Conservation (phyloP, 2,113 vertebrate species). For the Elephantulus edwardii region DNA sequence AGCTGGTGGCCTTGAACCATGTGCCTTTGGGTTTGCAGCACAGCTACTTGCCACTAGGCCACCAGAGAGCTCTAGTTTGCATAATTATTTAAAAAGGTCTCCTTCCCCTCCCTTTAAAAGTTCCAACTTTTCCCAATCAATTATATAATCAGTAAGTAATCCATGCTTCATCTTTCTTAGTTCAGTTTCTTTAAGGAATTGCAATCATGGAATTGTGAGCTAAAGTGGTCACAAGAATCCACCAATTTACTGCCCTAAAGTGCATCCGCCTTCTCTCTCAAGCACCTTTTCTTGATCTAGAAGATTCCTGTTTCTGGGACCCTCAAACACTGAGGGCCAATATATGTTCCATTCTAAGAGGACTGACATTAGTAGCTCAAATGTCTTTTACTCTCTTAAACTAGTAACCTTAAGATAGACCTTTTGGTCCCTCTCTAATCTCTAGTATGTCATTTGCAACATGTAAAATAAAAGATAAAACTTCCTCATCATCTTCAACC, state of each 20-base stretch:
- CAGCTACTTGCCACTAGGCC: too few species aligned
- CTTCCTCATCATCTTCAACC: not conserved
- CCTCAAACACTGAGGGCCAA: not conserved
- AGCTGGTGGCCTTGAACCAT: too few species aligned
- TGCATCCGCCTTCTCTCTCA: not conserved
- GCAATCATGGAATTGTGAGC: not conserved
- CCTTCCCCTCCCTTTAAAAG: not conserved
- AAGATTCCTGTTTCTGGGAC: not conserved
- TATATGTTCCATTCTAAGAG: not conserved
- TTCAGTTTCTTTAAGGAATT: not conserved
- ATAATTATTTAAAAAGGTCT: not conserved
- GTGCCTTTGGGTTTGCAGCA: too few species aligned
- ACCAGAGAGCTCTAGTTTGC: too few species aligned
- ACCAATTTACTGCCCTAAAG: not conserved
- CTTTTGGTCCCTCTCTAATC: not conserved
- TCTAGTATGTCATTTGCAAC: not conserved
- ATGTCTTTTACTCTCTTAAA: not conserved
- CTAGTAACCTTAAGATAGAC: not conserved
- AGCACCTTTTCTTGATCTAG: not conserved
- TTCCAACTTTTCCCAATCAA: not conserved
- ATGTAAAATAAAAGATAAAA: not conserved
- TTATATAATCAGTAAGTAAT: not conserved
- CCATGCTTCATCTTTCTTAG: not conserved
- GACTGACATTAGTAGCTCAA: not conserved
- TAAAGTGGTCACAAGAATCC: not conserved